Conservation (phyloP, 2,797 vertebrate species). For the Aselliscus stoliczkanus region DNA sequence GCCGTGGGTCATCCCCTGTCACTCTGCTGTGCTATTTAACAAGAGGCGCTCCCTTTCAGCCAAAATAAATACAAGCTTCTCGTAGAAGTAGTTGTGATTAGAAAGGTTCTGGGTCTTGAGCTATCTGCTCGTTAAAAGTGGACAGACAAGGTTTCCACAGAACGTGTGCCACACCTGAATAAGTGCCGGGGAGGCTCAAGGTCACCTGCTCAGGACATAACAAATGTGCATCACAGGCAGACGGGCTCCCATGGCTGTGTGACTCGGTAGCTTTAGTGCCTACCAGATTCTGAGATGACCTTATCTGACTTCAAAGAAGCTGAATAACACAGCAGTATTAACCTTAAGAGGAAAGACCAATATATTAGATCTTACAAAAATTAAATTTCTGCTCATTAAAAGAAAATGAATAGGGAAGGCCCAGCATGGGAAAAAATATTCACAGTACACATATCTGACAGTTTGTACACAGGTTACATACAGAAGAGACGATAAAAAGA, state of each 20-base stretch:
- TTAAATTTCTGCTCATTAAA: not conserved
- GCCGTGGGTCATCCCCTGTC: not conserved
- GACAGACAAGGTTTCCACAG: conserved; percentile 30
- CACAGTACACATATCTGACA: not conserved
- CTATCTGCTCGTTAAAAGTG: conserved; percentile 8
- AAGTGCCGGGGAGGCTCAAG: not conserved
- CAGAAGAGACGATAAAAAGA: not conserved
- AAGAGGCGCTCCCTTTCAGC: not conserved
- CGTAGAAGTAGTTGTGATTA: not conserved
- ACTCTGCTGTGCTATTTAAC: not conserved
- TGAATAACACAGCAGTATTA: conserved; percentile 3
- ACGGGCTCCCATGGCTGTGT: not conserved
- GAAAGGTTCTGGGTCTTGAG: not conserved
- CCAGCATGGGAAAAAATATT: not conserved
- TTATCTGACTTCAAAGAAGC: conserved; percentile 36
- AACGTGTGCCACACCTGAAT: not conserved
- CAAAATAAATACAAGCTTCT: not conserved
- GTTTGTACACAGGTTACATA: not conserved
- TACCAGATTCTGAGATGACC: conserved; percentile 13
- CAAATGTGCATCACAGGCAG: not conserved
- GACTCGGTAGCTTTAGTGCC: not conserved
- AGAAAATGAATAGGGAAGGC: not conserved
- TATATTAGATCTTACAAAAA: not conserved
- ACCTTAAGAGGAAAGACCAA: not conserved
- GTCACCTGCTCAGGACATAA: not conserved